Conservation (phyloP, 2,888 invertebrate genomes). For the Serripes groenlandicus region DNA sequence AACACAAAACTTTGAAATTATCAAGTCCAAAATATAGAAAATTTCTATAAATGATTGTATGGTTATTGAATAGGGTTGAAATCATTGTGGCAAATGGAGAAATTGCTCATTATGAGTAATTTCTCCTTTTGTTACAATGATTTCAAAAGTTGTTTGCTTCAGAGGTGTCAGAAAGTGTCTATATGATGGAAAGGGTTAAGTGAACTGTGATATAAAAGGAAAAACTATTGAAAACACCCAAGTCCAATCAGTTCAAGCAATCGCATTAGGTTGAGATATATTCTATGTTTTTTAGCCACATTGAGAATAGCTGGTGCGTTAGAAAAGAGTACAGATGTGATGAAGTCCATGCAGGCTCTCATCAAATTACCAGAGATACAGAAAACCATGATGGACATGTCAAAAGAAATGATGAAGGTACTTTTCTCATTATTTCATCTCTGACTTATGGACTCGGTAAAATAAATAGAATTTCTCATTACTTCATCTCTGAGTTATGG, state of each 20-base stretch:
- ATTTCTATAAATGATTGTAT: no score
- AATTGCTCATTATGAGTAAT: background rate
- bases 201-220: background rate
- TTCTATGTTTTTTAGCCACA: conserved; percentile 90
- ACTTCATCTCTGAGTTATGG: no score
- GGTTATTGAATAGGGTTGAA: background rate
- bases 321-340: conserved; percentile 98
- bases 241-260: no score
- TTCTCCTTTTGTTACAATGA: no score
- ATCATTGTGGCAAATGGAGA: background rate
- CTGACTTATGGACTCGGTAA: no score
- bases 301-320: conserved; percentile 96
- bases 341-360: conserved; percentile 98
- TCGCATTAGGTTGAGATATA: background rate
- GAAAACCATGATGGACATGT: conserved; percentile 98
- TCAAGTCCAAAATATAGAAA: no score
- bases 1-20: no score
- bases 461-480: no score
- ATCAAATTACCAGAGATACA: conserved; percentile 97
- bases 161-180: background rate
- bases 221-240: background rate
- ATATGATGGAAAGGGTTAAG: background rate
- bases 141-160: background rate
- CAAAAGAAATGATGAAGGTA: conserved; percentile 98
- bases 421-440: background rate